phyloP scores from a whole-genome alignment of 2,888 invertebrate genomes.

The Ornithoptera alexandrae region DNA sequence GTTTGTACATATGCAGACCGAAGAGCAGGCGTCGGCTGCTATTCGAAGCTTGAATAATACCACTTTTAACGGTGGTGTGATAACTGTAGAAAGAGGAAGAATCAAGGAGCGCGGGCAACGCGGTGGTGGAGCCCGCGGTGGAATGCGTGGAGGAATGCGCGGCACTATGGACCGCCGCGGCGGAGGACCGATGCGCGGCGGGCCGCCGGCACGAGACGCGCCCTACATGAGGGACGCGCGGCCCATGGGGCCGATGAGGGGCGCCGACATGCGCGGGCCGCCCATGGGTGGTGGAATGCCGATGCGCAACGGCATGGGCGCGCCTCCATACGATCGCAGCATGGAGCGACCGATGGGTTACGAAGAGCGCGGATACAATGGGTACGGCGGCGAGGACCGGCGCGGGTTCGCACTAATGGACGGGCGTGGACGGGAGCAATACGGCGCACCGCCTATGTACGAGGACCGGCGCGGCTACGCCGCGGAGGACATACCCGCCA shows the following conservation, averaged over 20 bases:
- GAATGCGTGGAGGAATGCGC: slow-evolving; percentile 70
- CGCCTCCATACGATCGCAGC: slow-evolving; percentile 53
- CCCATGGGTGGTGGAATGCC: slow-evolving; percentile 48
- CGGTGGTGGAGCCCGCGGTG: slow-evolving; percentile 69
- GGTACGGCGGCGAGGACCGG: slow-evolving; percentile 69
- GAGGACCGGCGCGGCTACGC: slow-evolving; percentile 50
- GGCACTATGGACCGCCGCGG: slow-evolving; percentile 60
- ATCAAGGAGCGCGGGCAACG: slow-evolving; percentile 85
- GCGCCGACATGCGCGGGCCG: slow-evolving; percentile 68
- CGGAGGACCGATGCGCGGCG: slow-evolving; percentile 56
- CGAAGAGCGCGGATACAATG: slow-evolving; percentile 69
- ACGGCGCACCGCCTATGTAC: slow-evolving; percentile 60
- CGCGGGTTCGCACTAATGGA: slow-evolving; percentile 71
- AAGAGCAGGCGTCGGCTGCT: slow-evolving; percentile 89
- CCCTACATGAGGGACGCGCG: slow-evolving; percentile 56
- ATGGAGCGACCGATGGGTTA: slow-evolving; percentile 55
- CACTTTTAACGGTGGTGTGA: slow-evolving; percentile 90
- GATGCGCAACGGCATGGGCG: slow-evolving; percentile 67
- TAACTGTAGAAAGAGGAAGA: slow-evolving; percentile 91
- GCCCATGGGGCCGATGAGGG: slow-evolving; percentile 55
- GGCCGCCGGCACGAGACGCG: slow-evolving; percentile 50
- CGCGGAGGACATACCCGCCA: slow-evolving; percentile 43
- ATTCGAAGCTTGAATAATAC: slow-evolving; percentile 89
- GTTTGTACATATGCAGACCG: slow-evolving; percentile 93
- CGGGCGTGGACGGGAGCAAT: slow-evolving; percentile 58